Conservation (phyloP, 2,888 invertebrate species). For the Synergus gifuensis region DNA sequence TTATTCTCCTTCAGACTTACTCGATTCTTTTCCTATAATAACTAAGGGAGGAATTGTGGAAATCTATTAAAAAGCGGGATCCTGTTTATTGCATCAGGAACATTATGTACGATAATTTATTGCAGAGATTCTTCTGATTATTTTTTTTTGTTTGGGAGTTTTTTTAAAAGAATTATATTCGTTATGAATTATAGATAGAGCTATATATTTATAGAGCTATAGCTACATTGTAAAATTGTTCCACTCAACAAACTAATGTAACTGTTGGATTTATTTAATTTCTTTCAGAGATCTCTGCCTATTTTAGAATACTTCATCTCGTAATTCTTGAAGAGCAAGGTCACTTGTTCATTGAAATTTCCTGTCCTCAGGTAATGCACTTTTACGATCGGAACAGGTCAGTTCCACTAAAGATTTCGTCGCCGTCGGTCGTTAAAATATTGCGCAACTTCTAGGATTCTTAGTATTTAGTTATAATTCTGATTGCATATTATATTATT, state of each 20-base stretch:
- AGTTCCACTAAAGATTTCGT: background rate
- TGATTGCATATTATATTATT: background rate
- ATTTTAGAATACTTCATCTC: background rate
- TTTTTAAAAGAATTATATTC: no score
- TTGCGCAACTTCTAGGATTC: background rate
- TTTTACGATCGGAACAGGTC: background rate
- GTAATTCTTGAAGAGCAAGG: background rate
- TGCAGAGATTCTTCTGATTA: background rate
- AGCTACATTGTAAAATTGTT: no score
- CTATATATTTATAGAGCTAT: no score
- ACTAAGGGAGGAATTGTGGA: background rate
- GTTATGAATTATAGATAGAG: no score
- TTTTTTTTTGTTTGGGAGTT: no score
- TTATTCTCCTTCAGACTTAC: constrained; percentile 3
- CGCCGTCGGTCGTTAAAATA: constrained; percentile 7
- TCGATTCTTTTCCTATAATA: constrained; percentile 20
- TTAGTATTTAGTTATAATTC: background rate
- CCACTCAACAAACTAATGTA: no score
- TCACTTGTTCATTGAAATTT: background rate
- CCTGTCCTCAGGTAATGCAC: background rate
- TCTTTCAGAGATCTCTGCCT: background rate
- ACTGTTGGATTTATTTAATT: background rate
- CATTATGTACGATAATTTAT: background rate
- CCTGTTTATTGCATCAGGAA: background rate
- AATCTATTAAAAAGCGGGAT: background rate